These are phyloP conservation scores for Gerris lacustris DNA, from an alignment of 2,888 invertebrate genomes.

Conservation along the genomic window DNA sequence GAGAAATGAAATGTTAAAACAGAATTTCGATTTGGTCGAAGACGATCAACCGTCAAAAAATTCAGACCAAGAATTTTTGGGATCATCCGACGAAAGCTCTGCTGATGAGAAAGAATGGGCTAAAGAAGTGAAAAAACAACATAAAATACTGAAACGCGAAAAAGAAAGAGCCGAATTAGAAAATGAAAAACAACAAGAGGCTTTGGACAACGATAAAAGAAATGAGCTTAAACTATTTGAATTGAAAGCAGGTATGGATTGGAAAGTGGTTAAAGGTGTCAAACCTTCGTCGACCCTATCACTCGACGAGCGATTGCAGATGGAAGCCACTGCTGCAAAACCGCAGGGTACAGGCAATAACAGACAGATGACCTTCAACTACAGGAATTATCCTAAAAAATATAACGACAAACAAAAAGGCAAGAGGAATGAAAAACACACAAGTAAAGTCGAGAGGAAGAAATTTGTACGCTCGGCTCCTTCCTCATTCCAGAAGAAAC, in stretches of 20 bases:
- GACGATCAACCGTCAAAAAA: slow-evolving; percentile 35
- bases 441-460: not conserved
- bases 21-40: slow-evolving; percentile 43
- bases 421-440: not conserved
- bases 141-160: slow-evolving; percentile 39
- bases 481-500: not conserved
- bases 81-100: slow-evolving; percentile 45
- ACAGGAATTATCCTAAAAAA: not conserved
- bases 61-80: slow-evolving; percentile 36
- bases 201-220: slow-evolving; percentile 27
- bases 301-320: not conserved
- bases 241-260: slow-evolving; percentile 41
- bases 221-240: slow-evolving; percentile 48
- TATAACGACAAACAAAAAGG: not conserved
- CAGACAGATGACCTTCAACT: not conserved
- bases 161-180: slow-evolving; percentile 42
- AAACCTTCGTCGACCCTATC: not conserved
- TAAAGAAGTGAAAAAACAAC: slow-evolving; percentile 65
- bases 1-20: slow-evolving; percentile 44
- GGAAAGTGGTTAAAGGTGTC: not conserved
- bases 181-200: slow-evolving; percentile 34
- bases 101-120: slow-evolving; percentile 72
- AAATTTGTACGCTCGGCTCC: not conserved
- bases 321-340: not conserved
- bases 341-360: not conserved